Base-by-base conservation (phyloP, 2,113 vertebrate species). In the Periophthalmodon schlosseri region DNA sequence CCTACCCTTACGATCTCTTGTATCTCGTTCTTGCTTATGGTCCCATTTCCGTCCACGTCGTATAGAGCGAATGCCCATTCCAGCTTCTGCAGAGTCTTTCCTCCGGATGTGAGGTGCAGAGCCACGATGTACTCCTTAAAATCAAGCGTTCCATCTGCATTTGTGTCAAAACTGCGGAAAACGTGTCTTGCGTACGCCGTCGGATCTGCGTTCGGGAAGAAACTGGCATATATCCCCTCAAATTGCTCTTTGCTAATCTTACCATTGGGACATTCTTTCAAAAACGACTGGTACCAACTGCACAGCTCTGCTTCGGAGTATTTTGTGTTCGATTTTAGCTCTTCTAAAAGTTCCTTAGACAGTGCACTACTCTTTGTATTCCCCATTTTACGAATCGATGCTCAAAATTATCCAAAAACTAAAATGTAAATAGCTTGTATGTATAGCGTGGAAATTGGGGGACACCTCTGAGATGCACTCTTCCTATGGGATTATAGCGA, bases 41-140 rank as follows among this genome's bases (percentile, higher is more conserved):
- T 94, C 24, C 95, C 94, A 3, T 95, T 95, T 33, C 94, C 94
- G 2, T 95, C 95, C n/a, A 95, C 94, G 13, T 95, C 95, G 21
- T 95, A 95, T 36, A 95, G 86, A 14, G 90, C 93, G 0, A 95
- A 95, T 21, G 95, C 94, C 95, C 95, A 95, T 76, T 95, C 94
- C 20, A 95, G 84, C 79, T 95, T 95, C 85, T 94, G 93, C 77
- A 91, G 74, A 0, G 93, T 94, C 85, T 94, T 94, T 8, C 94
- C 93, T 7, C 94, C 93, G 0, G 95, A 94, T n/a, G 95, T 95
- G 69, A 95, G 94, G 67, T 95, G 94, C 77, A 95, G 88, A 0
- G 95, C 95, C 0, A 95, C 91, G 0, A 95, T 95, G 87, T 95
- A 95, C 86, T 95, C 95, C 88, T 94, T 94, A 81, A 95, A 95